Conservation (phyloP, 2,888 invertebrate species). For the Cepaea hortensis region DNA sequence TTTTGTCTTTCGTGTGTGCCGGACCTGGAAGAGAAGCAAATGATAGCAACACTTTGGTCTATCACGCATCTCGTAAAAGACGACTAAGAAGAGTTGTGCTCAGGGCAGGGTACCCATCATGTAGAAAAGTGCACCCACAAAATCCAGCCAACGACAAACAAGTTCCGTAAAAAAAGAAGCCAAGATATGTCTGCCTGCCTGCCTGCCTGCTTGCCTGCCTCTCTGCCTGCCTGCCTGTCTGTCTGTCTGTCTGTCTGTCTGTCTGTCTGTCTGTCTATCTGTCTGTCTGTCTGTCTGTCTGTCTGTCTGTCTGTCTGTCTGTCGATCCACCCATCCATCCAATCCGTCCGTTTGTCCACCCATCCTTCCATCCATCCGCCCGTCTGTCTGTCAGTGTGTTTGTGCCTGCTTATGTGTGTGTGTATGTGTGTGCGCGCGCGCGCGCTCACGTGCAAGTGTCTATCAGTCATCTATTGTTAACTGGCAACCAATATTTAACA, state of each 20-base stretch:
- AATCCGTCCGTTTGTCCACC: neutral
- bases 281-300: neutral
- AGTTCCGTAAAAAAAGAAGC: too few relatives aligned
- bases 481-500: too few relatives aligned
- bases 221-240: neutral
- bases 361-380: neutral
- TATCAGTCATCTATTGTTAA: neutral
- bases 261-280: neutral
- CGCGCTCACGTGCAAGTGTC: neutral
- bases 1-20: too few relatives aligned
- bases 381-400: neutral
- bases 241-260: neutral
- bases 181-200: neutral
- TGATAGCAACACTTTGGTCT: too few relatives aligned
- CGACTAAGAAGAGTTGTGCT: too few relatives aligned
- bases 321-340: neutral
- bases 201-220: neutral
- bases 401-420: neutral
- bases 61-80: too few relatives aligned
- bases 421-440: neutral
- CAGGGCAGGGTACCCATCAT: too few relatives aligned
- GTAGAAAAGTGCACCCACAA: too few relatives aligned
- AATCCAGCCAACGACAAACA: too few relatives aligned
- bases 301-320: conserved; percentile 4
- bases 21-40: too few relatives aligned